A percentile compares a stretch with the other conserved stretches of the same genome.
Conservation (phyloP, 2,888 invertebrate species). For the Sericinus montela region DNA sequence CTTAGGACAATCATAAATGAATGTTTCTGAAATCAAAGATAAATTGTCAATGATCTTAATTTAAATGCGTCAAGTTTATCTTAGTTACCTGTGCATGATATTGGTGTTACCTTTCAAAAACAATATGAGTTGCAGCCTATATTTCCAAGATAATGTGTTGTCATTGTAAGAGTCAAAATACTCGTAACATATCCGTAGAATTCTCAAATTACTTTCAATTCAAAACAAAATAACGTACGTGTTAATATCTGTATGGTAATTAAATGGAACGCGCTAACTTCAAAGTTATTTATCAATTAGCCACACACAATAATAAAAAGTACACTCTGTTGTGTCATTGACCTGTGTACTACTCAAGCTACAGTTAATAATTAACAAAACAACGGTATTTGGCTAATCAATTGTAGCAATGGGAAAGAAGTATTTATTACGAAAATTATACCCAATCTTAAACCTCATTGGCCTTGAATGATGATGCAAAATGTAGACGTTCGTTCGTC, state of each 20-base stretch:
- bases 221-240: conserved; percentile 19
- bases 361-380: conserved; percentile 66
- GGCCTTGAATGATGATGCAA: neutral
- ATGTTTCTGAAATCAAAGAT: too few species aligned
- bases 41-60: too few species aligned
- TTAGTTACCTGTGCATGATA: too few species aligned
- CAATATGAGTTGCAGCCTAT: too few species aligned
- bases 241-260: conserved; percentile 30
- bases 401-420: conserved; percentile 29
- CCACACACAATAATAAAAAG: conserved; percentile 47
- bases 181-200: conserved; percentile 8
- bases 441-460: neutral
- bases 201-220: conserved; percentile 16
- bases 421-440: conserved; percentile 17
- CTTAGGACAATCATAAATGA: too few species aligned
- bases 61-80: too few species aligned
- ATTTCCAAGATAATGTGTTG: neutral
- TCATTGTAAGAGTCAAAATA: conserved; percentile 11
- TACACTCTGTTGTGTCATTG: conserved; percentile 40
- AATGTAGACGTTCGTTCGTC: neutral
- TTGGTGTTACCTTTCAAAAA: neutral
- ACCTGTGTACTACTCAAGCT: conserved; percentile 56
- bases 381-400: conserved; percentile 54
- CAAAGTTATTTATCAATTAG: conserved; percentile 36
- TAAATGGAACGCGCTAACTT: conserved; percentile 17